phyloP scores from a whole-genome alignment of 1,140 invertebrate species.

The Drosophila tsacasi region DNA sequence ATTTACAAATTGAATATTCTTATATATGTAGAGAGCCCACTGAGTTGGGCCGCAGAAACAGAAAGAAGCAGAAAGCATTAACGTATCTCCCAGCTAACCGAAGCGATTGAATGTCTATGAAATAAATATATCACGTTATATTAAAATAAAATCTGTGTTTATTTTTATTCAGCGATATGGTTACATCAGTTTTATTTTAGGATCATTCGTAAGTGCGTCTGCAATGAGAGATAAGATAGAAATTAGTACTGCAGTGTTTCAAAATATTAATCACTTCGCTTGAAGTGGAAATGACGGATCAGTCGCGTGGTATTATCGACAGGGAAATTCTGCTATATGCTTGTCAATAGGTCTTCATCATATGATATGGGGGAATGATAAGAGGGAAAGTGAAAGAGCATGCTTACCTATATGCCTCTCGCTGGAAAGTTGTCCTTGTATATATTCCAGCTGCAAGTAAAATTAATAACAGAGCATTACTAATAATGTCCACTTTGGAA shows the following conservation, averaged over 20 bases:
- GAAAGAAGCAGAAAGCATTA: constrained; percentile 44
- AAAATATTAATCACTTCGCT: constrained; percentile 8
- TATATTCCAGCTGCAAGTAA: constrained; percentile 2
- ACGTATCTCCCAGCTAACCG: constrained; percentile 50
- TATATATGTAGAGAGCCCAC: constrained; percentile 56
- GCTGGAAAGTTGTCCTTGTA: background rate
- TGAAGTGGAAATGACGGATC: constrained; percentile 18
- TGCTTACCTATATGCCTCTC: background rate
- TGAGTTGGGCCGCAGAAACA: constrained; percentile 16
- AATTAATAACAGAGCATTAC: background rate
- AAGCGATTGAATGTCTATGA: constrained; percentile 75
- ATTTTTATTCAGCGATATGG: constrained; percentile 40
- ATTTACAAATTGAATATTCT: constrained; percentile 69
- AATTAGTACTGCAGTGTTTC: background rate
- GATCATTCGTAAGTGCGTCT: background rate
- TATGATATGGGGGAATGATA: background rate
- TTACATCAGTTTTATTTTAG: constrained; percentile 18
- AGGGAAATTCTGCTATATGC: constrained; percentile 56
- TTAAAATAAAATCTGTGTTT: constrained; percentile 37
- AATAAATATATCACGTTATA: constrained; percentile 82
- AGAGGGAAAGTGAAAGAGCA: background rate
- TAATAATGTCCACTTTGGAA: background rate
- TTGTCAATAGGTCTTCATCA: constrained; percentile 49
- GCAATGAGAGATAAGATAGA: constrained; percentile 18
- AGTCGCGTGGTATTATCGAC: constrained; percentile 37